A percentile compares a stretch with the other conserved stretches of the same genome.
Conservation (phyloP, 2,113 vertebrate species). For the Lipotes vexillifer region DNA sequence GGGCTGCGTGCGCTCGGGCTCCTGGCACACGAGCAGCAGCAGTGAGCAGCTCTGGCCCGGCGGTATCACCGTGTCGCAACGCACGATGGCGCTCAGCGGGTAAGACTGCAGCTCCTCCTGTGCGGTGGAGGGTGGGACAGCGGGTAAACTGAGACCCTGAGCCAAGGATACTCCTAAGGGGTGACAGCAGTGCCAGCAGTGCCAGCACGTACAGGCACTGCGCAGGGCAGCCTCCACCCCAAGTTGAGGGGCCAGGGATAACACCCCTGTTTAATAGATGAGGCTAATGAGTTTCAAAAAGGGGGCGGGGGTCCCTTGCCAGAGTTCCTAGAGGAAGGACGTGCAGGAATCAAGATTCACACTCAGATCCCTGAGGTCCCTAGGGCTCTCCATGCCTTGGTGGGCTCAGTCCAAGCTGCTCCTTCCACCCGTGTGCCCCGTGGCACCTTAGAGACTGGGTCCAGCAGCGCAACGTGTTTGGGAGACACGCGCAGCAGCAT, state of each 20-base stretch:
- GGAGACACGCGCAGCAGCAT: slow-evolving; percentile 79
- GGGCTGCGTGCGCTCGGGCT: slow-evolving; percentile 77
- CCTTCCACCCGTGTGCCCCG: not conserved
- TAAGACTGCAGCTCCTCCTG: slow-evolving; percentile 89
- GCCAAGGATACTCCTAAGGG: accelerated
- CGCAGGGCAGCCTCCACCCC: not conserved
- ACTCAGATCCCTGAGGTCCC: not conserved
- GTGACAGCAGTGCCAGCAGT: not conserved
- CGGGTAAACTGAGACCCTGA: not conserved
- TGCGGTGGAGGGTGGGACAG: not conserved
- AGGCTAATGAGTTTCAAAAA: not conserved
- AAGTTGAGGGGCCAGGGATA: not conserved
- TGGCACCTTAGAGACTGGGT: slow-evolving; percentile 74
- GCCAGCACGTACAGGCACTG: not conserved
- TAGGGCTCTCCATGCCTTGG: not conserved
- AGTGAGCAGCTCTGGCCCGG: slow-evolving; percentile 79
- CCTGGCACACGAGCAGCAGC: slow-evolving; percentile 85
- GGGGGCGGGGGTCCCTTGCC: not conserved
- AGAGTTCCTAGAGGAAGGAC: not conserved
- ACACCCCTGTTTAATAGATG: not conserved
- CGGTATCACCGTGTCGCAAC: slow-evolving; percentile 81
- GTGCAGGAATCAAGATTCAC: too few species aligned
- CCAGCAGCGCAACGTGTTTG: slow-evolving; percentile 68
- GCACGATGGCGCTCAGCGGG: slow-evolving; percentile 77
- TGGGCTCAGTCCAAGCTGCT: accelerated